A percentile compares a stretch with the other conserved stretches of the same genome.
phyloP scores from a whole-genome alignment of 1,140 invertebrate species.

The Achroia grisella region DNA sequence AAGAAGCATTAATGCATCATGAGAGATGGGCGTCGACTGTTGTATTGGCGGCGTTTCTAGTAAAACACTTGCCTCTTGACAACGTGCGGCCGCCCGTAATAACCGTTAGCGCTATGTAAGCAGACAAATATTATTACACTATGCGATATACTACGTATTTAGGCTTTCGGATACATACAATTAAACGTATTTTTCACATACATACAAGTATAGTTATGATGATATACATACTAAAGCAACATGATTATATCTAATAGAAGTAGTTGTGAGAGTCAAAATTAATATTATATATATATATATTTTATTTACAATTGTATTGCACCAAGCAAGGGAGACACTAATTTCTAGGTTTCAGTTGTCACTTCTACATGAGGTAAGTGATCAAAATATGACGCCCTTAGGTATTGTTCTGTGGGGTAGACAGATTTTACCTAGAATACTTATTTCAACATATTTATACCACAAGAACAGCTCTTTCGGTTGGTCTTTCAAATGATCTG shows the following conservation, averaged over 20 bases:
- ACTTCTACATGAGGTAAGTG: not conserved
- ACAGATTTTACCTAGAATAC: not conserved
- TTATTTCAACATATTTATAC: no score
- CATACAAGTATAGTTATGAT: not conserved
- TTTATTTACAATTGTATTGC: slow-evolving; percentile 9
- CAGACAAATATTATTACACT: slow-evolving; percentile 62
- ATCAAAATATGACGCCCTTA: not conserved
- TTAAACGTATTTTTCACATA: not conserved
- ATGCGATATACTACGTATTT: slow-evolving; percentile 8
- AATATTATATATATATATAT: no score
- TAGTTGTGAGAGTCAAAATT: no score
- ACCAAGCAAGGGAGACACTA: slow-evolving; percentile 16
- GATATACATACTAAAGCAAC: not conserved
- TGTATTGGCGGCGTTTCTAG: slow-evolving; percentile 66
- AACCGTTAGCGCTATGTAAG: slow-evolving; percentile 70
- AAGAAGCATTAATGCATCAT: slow-evolving; percentile 73
- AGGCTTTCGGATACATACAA: slow-evolving; percentile 2
- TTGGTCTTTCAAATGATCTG: no score
- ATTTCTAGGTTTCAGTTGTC: slow-evolving; percentile 4
- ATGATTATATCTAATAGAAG: no score
- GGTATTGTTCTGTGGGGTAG: slow-evolving; percentile 3
- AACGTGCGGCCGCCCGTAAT: slow-evolving; percentile 72
- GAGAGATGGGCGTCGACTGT: slow-evolving; percentile 64
- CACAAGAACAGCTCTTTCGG: no score
- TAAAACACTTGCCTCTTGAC: slow-evolving; percentile 75